Evolutionary conservation across 2,888 invertebrate genomes (phyloP).

Genomic region (Aphidoletes aphidimyza): DNA sequence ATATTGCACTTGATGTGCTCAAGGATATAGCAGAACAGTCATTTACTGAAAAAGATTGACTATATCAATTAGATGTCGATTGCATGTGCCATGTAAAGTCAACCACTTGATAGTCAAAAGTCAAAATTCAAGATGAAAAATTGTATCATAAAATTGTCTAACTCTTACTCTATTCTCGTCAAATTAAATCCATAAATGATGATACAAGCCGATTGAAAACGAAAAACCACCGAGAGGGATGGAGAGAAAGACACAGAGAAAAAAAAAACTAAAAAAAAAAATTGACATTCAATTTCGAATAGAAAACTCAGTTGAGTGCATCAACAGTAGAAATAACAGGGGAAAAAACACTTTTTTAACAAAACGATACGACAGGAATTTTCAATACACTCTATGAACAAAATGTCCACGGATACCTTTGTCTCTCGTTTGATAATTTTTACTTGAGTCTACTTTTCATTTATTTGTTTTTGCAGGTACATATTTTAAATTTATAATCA

Average conservation of each 20-base stretch:
- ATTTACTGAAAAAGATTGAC: background rate
- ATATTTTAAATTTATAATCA: background rate
- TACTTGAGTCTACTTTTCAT: background rate
- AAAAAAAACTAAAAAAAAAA: background rate
- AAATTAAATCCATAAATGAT: constrained; percentile 28
- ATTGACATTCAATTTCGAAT: background rate
- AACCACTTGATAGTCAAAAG: background rate
- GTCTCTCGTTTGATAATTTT: background rate
- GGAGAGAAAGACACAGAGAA: background rate
- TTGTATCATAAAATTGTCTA: background rate
- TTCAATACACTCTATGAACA: constrained; percentile 20
- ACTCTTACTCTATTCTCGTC: background rate
- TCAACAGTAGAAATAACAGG: background rate
- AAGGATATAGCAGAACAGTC: background rate
- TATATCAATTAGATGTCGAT: background rate
- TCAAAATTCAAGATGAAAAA: background rate
- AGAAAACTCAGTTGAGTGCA: background rate
- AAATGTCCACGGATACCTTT: constrained; percentile 21
- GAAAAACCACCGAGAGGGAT: background rate
- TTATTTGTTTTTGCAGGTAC: background rate
- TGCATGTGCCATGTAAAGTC: background rate
- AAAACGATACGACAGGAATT: constrained; percentile 21
- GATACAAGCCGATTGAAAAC: background rate
- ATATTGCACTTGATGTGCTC: constrained; percentile 2
- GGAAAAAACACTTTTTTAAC: background rate